Conservation (phyloP, 2,797 vertebrate genomes). For the Clarias fuscus region DNA sequence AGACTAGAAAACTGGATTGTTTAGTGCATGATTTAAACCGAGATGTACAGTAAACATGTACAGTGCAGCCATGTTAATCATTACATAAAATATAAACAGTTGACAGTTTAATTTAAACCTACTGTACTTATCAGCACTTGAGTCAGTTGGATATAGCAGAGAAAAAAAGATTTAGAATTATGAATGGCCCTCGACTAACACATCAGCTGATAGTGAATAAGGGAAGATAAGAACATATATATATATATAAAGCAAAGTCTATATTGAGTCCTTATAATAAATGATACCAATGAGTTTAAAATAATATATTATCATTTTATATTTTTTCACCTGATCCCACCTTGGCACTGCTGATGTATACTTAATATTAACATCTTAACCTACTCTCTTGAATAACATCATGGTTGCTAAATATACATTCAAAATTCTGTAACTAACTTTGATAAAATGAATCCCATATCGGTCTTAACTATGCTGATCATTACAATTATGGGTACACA, state of each 20-base stretch:
- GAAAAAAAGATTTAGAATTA: background rate
- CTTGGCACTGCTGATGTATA: background rate
- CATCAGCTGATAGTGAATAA: too few relatives aligned
- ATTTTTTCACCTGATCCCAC: background rate
- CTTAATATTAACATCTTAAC: background rate
- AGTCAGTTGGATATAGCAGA: background rate
- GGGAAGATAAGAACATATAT: too few relatives aligned
- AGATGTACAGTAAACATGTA: background rate
- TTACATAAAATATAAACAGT: slow-evolving; percentile 23
- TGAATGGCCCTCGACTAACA: background rate
- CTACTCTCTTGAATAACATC: background rate
- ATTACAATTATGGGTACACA: background rate
- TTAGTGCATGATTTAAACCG: too few relatives aligned
- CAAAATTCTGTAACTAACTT: background rate
- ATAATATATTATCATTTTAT: too few relatives aligned
- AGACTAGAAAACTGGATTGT: background rate
- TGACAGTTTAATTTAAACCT: slow-evolving; percentile 14
- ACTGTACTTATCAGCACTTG: background rate
- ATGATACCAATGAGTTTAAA: background rate
- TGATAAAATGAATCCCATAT: background rate
- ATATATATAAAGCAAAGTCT: too few relatives aligned
- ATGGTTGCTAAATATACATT: background rate
- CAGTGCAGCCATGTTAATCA: slow-evolving; percentile 35
- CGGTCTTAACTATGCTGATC: background rate
- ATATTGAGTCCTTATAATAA: background rate